Evolutionary conservation across 2,797 vertebrate species (phyloP), one percentile per base, ranked within the genome.

Genomic region (Aythya fuligula): DNA sequence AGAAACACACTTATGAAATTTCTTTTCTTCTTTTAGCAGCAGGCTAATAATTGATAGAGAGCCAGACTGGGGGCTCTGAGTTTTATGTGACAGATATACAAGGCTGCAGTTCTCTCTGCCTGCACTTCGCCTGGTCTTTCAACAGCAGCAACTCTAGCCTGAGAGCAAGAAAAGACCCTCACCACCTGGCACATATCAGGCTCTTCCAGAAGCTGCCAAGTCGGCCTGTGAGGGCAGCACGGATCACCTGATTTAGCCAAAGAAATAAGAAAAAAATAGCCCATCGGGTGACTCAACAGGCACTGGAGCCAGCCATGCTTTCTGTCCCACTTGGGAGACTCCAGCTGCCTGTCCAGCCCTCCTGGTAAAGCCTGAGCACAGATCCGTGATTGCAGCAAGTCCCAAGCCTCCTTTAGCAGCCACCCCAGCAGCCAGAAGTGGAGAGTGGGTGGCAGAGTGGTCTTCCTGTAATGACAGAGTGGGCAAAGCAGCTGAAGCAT

Each of bases 1-100:
- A 91, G 85, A 95, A 96, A 93, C 80, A 82, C 62, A 58, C 88
- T 93, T 77, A 77, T 60, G 93, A 95, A 91, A 94, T 90, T 82
- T 90, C 82, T 83, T 94, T 94, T 94, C 78, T 89, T 77, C 90
- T 90, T 92, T 93, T 90, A 91, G 93, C 75, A 95, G 90, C 45
- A 80, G 83, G 82, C 86, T 92, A 94, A 91, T 95, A 88, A 95
- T 87, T 89, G 86, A 94, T 94, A 88, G 94, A 92, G 34, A 95
- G 91, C 85, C 90, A 93, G 51, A 53, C 20, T 8, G 5, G 80
- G 83, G 86, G 79, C 77, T 94, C 81, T 47, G 64, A 82, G 67
- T 76, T 95, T 96, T 87, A 95, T 81, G 43, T 89, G 93, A 88
- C 79, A 91, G 75, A 64, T 77, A 83, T 58, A 87, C 60, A 85